Percentiles rank a stretch among this genome's conserved stretches.
These are phyloP conservation scores for Crenuchus spilurus DNA, from an alignment of 2,797 vertebrate genomes.

Conservation along the genomic window DNA sequence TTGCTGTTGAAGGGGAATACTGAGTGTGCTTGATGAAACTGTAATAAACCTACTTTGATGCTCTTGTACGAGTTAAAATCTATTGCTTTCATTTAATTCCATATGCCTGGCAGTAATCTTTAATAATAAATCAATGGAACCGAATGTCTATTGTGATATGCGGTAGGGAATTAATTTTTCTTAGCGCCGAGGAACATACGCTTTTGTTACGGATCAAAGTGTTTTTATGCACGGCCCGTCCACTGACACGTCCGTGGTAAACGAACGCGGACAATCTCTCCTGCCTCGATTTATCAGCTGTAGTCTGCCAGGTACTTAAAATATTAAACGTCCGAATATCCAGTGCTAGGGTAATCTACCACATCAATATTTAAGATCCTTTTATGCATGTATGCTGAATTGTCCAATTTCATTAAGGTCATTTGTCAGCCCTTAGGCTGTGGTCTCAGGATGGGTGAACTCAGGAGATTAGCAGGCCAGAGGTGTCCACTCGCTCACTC, in stretches of 20 bases:
- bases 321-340: slow-evolving; percentile 96
- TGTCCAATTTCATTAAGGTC: slow-evolving; percentile 99
- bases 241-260: slow-evolving; percentile 19
- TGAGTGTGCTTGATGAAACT: slow-evolving; percentile 52
- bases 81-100: slow-evolving; percentile 61
- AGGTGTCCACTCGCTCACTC: slow-evolving; percentile 24
- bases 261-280: slow-evolving; percentile 83
- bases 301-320: slow-evolving; percentile 85
- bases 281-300: slow-evolving; percentile 80
- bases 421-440: slow-evolving; percentile 91
- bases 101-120: slow-evolving; percentile 48
- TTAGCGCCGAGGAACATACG: slow-evolving; percentile 5
- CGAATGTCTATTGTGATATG: slow-evolving; percentile 29
- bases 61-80: slow-evolving; percentile 54
- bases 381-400: slow-evolving; percentile 97
- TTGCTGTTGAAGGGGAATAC: slow-evolving; percentile 25
- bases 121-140: slow-evolving; percentile 50
- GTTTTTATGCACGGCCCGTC: slow-evolving; percentile 21
- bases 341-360: slow-evolving; percentile 87
- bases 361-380: slow-evolving; percentile 99
- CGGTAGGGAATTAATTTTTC: slow-evolving; percentile 26
- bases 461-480: slow-evolving; percentile 43
- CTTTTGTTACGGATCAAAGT: slow-evolving; percentile 46
- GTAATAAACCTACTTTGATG: slow-evolving; percentile 57
- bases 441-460: slow-evolving; percentile 78